These are phyloP conservation scores for Tretioscincus oriximinensis DNA, from an alignment of 2,113 vertebrate species.

Conservation along the genomic window DNA sequence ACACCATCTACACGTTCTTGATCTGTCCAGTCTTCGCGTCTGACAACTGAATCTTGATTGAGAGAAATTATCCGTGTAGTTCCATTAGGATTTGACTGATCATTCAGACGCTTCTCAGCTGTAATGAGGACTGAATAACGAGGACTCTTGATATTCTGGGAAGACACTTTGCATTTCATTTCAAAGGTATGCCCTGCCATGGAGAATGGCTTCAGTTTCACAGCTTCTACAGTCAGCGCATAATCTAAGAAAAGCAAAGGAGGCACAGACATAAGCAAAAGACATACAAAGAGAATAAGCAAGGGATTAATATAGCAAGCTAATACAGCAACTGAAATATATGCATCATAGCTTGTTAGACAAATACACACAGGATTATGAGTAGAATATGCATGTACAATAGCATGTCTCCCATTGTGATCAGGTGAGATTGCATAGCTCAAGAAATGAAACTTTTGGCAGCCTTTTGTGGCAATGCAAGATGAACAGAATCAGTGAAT, in stretches of 20 bases:
- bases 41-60: constrained; percentile 84
- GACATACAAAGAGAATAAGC: background rate
- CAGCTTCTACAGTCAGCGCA: constrained; percentile 76
- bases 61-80: constrained; percentile 84
- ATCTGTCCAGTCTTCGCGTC: constrained; percentile 82
- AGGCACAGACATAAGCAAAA: constrained; percentile 35
- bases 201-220: constrained; percentile 79
- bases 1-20: constrained; percentile 81
- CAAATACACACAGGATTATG: constrained; percentile 1
- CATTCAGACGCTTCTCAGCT: constrained; percentile 71
- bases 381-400: constrained; percentile 22
- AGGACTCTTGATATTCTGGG: constrained; percentile 83
- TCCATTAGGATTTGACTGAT: constrained; percentile 53
- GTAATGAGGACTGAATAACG: constrained; percentile 88
- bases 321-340: background rate
- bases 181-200: constrained; percentile 92
- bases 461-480: background rate
- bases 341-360: background rate
- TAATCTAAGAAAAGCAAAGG: constrained; percentile 70
- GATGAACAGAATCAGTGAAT: constrained; percentile 4
- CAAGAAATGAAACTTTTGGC: background rate
- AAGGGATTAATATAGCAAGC: background rate
- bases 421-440: background rate
- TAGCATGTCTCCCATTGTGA: background rate
- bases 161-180: constrained; percentile 86